These are phyloP conservation scores for Cirrhinus mrigala DNA, from an alignment of 2,797 vertebrate species.

Conservation along the genomic window DNA sequence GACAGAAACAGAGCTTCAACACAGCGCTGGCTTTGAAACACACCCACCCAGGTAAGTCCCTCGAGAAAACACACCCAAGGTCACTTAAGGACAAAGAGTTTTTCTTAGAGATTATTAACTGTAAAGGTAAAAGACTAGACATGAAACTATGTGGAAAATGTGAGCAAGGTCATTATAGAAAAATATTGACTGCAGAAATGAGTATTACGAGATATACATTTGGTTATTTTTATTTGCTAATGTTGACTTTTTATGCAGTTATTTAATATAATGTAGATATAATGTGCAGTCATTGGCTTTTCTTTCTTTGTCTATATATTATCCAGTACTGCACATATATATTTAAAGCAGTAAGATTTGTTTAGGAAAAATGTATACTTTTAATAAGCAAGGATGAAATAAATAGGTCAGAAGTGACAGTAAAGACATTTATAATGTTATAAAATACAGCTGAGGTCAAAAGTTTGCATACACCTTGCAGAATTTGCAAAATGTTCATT, in stretches of 20 bases:
- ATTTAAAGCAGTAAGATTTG: neutral
- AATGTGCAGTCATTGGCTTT: neutral
- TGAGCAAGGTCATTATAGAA: neutral
- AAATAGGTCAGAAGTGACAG: neutral
- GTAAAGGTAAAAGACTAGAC: neutral
- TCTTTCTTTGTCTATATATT: neutral
- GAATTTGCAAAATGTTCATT: no score
- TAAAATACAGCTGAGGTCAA: neutral
- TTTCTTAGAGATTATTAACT: neutral
- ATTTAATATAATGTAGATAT: neutral
- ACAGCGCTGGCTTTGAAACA: conserved; percentile 66
- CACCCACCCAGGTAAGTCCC: conserved; percentile 83
- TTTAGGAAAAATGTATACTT: neutral
- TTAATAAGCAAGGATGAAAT: neutral
- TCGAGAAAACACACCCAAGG: neutral
- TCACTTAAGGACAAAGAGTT: neutral
- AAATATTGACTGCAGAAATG: neutral
- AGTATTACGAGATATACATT: neutral
- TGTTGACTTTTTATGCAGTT: neutral
- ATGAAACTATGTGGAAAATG: neutral
- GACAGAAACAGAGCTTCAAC: conserved; percentile 49
- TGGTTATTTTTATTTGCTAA: neutral
- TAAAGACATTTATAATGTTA: neutral
- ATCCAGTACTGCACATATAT: neutral
- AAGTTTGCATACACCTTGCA: no score